Evolutionary conservation across 2,797 vertebrate genomes (phyloP), one percentile per base, ranked within the genome.

Genomic region (Schizopygopsis pylzovi): DNA sequence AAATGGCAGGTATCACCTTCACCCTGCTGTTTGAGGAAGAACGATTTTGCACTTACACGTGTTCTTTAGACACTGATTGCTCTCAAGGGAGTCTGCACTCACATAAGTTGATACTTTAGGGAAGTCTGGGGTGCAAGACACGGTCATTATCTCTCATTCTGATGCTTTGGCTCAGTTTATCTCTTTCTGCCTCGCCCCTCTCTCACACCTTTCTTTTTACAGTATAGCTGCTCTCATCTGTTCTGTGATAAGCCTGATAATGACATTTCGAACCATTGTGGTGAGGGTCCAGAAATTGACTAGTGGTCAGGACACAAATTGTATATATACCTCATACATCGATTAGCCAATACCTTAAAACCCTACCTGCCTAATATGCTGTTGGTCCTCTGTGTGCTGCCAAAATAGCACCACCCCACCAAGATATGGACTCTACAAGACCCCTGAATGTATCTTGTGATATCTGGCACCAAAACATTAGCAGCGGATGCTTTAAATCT

Each of bases 21-120:
- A 71, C 84, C 84, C 84, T 65, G 79, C 71, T 83, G 86, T 82
- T 54, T 47, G 73, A 81, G 59, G 79, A 86, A 82, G 88, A 71
- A n/a, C 39, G 78, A 85, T 87, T 88, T 82, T 61, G 59, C 82
- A 77, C 82, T 90, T 65, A 83, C 61, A 86, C 43, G 73, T 77
- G 86, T 79, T 82, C 78, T 70, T 67, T 71, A 86, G 68, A 81
- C 65, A 49, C 86, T 87, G 87, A 89, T 90, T 90, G 84, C 86
- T 87, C 86, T 82, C 72, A 3, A 28, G 78, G 43, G 73, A 77
- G 73, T 61, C 54, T 49, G 56, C 41, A 54, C 84, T 85, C 59
- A 41, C 56, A 65, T 76, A 78, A 28, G 49, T 84, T 80, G 67
- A 71, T 80, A 73, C 68, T 61, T 77, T 72, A 79, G 28, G 77